phyloP scores from a whole-genome alignment of 2,888 invertebrate genomes.

The Pterobdella sp. region DNA sequence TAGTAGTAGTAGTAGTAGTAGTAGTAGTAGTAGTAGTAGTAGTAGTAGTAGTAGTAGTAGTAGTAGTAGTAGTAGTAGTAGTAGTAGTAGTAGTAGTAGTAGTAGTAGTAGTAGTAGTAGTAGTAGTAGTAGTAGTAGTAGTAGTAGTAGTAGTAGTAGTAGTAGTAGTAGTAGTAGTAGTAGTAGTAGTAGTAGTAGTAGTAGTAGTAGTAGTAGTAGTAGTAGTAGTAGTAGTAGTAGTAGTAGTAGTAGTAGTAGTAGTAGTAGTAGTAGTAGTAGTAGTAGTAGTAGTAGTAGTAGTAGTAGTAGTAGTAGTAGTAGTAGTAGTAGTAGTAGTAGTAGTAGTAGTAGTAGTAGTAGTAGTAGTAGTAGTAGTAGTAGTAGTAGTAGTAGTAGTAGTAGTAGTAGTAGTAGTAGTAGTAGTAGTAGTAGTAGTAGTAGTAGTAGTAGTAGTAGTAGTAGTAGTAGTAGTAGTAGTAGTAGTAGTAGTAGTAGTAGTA shows the following conservation, averaged over 20 bases:
- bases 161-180: not conserved
- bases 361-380: slow-evolving; percentile 21
- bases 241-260: slow-evolving; percentile 21
- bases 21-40: not conserved
- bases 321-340: slow-evolving; percentile 21
- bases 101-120: not conserved
- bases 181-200: slow-evolving; percentile 10
- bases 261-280: slow-evolving; percentile 21
- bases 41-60: not conserved
- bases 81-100: not conserved
- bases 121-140: not conserved
- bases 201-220: slow-evolving; percentile 21
- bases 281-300: slow-evolving; percentile 15
- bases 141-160: not conserved
- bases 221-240: slow-evolving; percentile 21
- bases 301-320: slow-evolving; percentile 21
- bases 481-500: slow-evolving; percentile 21
- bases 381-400: slow-evolving; percentile 21
- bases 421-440: slow-evolving; percentile 19
- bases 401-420: slow-evolving; percentile 21
- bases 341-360: slow-evolving; percentile 21
- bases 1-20: not conserved
- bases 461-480: slow-evolving; percentile 21
- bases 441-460: slow-evolving; percentile 21
- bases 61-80: not conserved